Base-by-base conservation (phyloP, 2,113 vertebrate genomes). In the Psilopogon haemacephalus region DNA sequence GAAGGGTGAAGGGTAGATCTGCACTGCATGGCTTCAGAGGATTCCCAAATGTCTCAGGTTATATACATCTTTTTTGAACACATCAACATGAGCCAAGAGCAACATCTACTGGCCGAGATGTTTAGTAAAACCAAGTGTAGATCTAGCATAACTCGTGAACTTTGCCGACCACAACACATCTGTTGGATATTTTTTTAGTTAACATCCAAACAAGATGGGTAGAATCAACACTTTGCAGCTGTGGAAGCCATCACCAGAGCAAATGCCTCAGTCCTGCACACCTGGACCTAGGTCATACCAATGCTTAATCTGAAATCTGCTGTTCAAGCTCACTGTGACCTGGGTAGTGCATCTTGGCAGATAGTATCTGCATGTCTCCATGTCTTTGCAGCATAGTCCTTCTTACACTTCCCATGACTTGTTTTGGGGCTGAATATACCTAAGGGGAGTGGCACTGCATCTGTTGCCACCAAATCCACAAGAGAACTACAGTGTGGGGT, bases 81-180 rank as follows among this genome's bases (percentile, higher is more conserved):
- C n/a, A 44, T 85, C 89, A 96, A 14, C 44, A 56, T 71, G 72
- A 94, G n/a, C 64, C 86, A 94, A 94, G 94, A 96, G 91, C 95
- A 94, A 77, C 94, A 95, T 86, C 95, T 96, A 94, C 94, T 96
- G 93, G 91, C 79, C 38, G 0, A 90, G 82, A 9, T 86, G 84
- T 65, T 95, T 79, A 95, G 52, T 89, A 87, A 92, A 81, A 72
- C 19, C 17, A 59, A 74, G 54, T 1, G 5, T 6, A 71, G 68
- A 52, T 80, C 60, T 80, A 54, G 50, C 30, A 80, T 28, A 85
- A 35, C 5, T 54, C 37, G 32, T n/a, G 28, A 32, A 26, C 20
- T 84, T 87, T 18, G 62, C 56, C 77, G 35, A 46, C 23, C 23
- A 23, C 32, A 26, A 35, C 15, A 69, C 15, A 83, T n/a, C 68